Conservation (phyloP, 2,113 vertebrate species). For the Coptodon rendalli region DNA sequence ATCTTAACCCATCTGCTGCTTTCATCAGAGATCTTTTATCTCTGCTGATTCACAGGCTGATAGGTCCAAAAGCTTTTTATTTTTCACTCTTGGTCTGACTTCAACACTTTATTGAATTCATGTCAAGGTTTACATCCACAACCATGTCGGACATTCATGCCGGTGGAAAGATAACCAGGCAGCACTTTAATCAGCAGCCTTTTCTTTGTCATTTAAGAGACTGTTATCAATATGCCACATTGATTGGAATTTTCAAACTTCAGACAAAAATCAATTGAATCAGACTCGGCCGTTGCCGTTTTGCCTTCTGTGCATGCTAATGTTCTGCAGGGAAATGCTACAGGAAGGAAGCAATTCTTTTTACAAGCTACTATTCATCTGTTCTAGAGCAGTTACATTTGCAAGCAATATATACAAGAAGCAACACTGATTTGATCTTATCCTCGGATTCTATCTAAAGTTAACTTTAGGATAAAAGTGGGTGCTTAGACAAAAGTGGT, state of each 20-base stretch:
- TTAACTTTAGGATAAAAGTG: not conserved
- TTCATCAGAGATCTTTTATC: conserved; percentile 11
- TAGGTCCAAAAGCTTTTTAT: not conserved
- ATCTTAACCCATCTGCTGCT: not conserved
- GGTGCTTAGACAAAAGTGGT: not conserved
- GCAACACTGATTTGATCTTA: not conserved
- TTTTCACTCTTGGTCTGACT: not conserved
- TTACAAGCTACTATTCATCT: not conserved
- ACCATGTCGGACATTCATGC: not conserved
- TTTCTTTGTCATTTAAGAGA: not conserved
- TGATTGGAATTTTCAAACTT: conserved; percentile 31
- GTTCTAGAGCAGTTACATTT: not conserved
- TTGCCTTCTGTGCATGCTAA: not conserved
- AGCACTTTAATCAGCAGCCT: not conserved
- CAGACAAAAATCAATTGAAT: conserved; percentile 14
- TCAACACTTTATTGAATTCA: not conserved
- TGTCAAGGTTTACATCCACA: conserved; percentile 8
- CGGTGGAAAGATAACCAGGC: not conserved
- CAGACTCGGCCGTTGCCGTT: not conserved
- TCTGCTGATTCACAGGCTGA: not conserved
- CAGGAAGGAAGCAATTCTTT: not conserved
- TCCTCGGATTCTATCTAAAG: not conserved
- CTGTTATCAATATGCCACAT: not conserved
- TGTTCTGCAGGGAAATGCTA: not conserved
- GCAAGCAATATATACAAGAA: not conserved